Base-by-base conservation (phyloP, 1,140 invertebrate genomes). In the Aphidius gifuensis region DNA sequence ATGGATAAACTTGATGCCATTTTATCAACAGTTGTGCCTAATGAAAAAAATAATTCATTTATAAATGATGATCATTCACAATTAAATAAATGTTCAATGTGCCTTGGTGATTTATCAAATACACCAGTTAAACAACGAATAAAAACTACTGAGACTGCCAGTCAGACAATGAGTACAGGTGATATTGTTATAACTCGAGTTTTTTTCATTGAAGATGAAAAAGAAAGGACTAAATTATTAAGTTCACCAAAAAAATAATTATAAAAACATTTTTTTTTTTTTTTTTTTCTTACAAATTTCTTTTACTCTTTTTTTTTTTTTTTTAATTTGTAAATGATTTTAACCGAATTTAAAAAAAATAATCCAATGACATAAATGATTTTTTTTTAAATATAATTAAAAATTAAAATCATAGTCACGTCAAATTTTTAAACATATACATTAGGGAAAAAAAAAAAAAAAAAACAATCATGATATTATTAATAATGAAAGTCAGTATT, bases 111-210 rank as follows among this genome's bases (percentile, higher is more conserved):
- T 51, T 62, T 61, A 65, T 60, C 21, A 68, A 64, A 64, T 64
- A 11, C 44, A 16, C 23, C 44, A 23, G 32, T 38, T 21, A 42
- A 51, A 59, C 53, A 47, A 39, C 5, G 49, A 9, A 9, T 47
- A 9, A 39, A 16, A n/a, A 46, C 50, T 54, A 68, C 74, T 50
- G 81, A 86, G 65, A 79, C 86, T 38, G 85, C 84, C 38, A 90
- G 88, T 60, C 93, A 96, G 77, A 96, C 93, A 3, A 79, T 94
- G 11, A 94, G 92, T 71, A 96, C 93, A n/a, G 93, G 93, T 56
- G 93, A 95, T 77, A 92, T 96, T 74, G 92, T 94, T 38, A 93
- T 95, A 66, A 95, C 92, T 51, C 92, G 91, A 80, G 92, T 95
- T 68, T 92, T 88, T 78, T 91, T 92, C 77, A 87, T 87, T 53